These are phyloP conservation scores for Oncorhynchus kisutch DNA, from an alignment of 2,113 vertebrate genomes.

Conservation along the genomic window DNA sequence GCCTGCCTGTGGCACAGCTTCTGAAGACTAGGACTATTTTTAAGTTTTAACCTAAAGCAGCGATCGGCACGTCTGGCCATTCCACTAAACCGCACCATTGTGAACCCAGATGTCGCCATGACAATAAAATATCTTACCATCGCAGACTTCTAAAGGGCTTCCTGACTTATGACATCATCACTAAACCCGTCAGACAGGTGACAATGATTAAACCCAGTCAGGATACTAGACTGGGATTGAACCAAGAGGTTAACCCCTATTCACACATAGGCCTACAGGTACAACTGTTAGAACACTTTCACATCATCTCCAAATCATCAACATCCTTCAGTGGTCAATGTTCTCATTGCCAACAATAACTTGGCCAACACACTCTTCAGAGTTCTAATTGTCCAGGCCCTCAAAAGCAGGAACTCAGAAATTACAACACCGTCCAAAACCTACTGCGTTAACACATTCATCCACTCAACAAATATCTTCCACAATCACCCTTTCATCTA, in stretches of 20 bases:
- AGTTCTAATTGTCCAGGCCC: background rate
- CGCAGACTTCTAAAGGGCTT: conserved; percentile 29
- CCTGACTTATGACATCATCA: conserved; percentile 35
- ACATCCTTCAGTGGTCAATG: background rate
- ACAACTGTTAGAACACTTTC: background rate
- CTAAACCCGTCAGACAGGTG: conserved; percentile 18
- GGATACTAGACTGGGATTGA: background rate
- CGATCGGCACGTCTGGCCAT: conserved; percentile 17
- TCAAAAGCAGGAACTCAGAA: background rate
- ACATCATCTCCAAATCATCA: too few relatives aligned
- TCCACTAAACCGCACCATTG: conserved; percentile 61
- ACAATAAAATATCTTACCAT: conserved; percentile 49
- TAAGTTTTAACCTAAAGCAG: conserved; percentile 71
- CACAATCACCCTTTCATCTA: background rate
- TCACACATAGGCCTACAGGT: background rate
- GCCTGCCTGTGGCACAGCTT: conserved; percentile 74
- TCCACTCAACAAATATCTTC: background rate
- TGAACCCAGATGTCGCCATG: conserved; percentile 66
- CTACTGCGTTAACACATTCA: background rate
- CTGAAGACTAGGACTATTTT: conserved; percentile 75
- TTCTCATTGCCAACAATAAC: background rate
- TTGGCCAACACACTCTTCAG: background rate
- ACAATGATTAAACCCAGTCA: conserved; percentile 11
- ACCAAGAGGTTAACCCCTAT: background rate
- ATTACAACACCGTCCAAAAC: background rate